These are phyloP conservation scores for Blastobasis adustella DNA, from an alignment of 2,888 invertebrate genomes.

Conservation along the genomic window DNA sequence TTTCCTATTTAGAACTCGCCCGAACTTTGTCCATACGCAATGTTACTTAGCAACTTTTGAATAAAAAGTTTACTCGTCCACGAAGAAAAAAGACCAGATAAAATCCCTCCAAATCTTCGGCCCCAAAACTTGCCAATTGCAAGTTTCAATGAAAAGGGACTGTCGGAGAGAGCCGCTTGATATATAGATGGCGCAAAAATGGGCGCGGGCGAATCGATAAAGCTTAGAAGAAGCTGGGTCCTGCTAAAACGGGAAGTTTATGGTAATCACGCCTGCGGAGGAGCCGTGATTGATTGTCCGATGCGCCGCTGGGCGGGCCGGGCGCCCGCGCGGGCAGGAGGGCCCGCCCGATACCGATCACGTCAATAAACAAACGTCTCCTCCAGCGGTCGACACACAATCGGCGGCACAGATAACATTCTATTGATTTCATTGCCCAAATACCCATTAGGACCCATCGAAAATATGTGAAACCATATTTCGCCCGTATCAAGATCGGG, in stretches of 20 bases:
- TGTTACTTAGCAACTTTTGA: conserved; percentile 17
- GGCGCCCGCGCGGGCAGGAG: conserved; percentile 18
- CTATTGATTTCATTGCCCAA: no score
- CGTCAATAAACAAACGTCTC: no score
- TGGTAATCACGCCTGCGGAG: conserved; percentile 66
- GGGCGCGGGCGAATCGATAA: conserved; percentile 59
- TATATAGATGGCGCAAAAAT: conserved; percentile 62
- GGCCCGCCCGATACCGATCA: neutral
- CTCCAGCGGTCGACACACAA: no score
- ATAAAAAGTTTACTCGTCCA: conserved; percentile 19
- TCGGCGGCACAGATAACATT: no score
- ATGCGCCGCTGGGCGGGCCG: conserved; percentile 32
- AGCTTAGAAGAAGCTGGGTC: conserved; percentile 64
- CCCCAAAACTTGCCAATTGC: conserved; percentile 54
- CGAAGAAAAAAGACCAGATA: conserved; percentile 32
- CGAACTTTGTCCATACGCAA: conserved; percentile 12
- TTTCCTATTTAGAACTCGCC: conserved; percentile 6
- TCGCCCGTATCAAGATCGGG: neutral
- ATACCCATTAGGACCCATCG: no score
- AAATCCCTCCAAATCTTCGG: conserved; percentile 46
- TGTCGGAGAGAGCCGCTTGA: conserved; percentile 43
- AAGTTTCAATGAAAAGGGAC: conserved; percentile 64
- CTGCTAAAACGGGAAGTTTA: conserved; percentile 69
- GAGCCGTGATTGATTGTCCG: conserved; percentile 69
- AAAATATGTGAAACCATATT: no score